Base-by-base conservation (phyloP, 2,797 vertebrate genomes). In the Galagoides demidoff region DNA sequence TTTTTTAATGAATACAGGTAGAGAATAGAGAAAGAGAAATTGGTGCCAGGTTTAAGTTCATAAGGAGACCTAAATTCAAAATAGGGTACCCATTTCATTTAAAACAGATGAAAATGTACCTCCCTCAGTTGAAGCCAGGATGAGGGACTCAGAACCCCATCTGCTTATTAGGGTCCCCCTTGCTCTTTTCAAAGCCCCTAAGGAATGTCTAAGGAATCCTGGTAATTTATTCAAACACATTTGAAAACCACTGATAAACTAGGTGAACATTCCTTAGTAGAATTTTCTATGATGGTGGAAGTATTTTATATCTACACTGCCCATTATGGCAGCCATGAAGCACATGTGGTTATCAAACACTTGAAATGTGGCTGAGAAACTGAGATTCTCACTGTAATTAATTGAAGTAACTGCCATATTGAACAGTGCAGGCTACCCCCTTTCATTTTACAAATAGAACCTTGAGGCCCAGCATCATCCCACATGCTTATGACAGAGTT, bases 301-400 rank as follows among this genome's bases (percentile, higher is more conserved):
- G 34, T 5, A 4, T 86, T 83, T 90, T 57, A 66, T 37, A 39
- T 63, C 76, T 57, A 23, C 22, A 25, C 17, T 39, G 9, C 37
- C 22, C 57, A 29, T n/a, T 27, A 27, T 4, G 29, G 61, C 17
- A 83, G 23, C 31, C 85, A 73, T 37, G n/a, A 57, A 17, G 57
- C 23, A 79, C 61, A 19, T 20, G 39, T 52, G 52, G 29, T 27
- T 78, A 52, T 20, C 20, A 13, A 63, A 64, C 63, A 90, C 39
- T 55, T 85, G n/a, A 90, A 84, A 85, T 8, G n/a, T 9, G 13
- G 31, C 31, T 45, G 22, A 71, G 39, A 11, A 78, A 78, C 19
- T 31, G 59, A 94, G 84, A 20, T 76, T 77, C 79, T 78, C 8
- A 78, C 85, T 93, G 74, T 39, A 93, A 79, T 37, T 78, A 10